phyloP scores from a whole-genome alignment of 2,888 invertebrate genomes.

The Drosophila paramelanica region DNA sequence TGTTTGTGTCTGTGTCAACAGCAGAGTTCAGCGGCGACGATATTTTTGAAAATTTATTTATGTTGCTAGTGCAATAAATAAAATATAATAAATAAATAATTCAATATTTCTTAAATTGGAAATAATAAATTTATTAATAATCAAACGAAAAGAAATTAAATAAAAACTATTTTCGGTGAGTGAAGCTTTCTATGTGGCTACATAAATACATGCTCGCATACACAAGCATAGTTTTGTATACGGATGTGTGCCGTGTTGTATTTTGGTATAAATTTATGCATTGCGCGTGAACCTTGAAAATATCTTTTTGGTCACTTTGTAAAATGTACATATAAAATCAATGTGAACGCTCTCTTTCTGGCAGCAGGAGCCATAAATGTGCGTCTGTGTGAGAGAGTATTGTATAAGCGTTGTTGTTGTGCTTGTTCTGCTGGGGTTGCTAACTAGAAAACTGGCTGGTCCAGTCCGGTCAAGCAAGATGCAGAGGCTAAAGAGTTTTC shows the following conservation, averaged over 20 bases:
- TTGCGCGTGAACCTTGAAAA: slow-evolving; percentile 63
- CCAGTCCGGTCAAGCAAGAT: slow-evolving; percentile 33
- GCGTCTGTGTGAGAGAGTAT: slow-evolving; percentile 4
- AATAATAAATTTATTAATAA: too few species aligned
- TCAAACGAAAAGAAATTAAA: not conserved
- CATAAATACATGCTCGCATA: slow-evolving; percentile 7
- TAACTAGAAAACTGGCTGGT: slow-evolving; percentile 29
- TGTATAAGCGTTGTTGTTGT: slow-evolving; percentile 34
- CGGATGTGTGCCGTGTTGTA: slow-evolving; percentile 15
- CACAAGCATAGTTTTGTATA: not conserved
- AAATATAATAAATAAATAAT: slow-evolving; percentile 9
- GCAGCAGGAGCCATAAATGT: slow-evolving; percentile 8
- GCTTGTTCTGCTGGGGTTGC: slow-evolving; percentile 38
- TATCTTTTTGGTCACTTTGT: slow-evolving; percentile 39
- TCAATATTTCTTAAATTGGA: too few species aligned
- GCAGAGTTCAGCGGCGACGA: slow-evolving; percentile 13
- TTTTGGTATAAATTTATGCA: slow-evolving; percentile 35
- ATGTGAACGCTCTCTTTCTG: slow-evolving; percentile 56
- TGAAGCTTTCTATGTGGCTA: slow-evolving; percentile 25
- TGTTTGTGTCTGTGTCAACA: slow-evolving; percentile 58
- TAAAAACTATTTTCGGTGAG: slow-evolving; percentile 40
- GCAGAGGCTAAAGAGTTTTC: not conserved
- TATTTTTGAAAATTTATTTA: slow-evolving; percentile 30
- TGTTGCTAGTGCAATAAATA: slow-evolving; percentile 24
- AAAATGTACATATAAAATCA: slow-evolving; percentile 68